Evolutionary conservation across 2,113 vertebrate genomes (phyloP).

Genomic region (Glareola pratincola): DNA sequence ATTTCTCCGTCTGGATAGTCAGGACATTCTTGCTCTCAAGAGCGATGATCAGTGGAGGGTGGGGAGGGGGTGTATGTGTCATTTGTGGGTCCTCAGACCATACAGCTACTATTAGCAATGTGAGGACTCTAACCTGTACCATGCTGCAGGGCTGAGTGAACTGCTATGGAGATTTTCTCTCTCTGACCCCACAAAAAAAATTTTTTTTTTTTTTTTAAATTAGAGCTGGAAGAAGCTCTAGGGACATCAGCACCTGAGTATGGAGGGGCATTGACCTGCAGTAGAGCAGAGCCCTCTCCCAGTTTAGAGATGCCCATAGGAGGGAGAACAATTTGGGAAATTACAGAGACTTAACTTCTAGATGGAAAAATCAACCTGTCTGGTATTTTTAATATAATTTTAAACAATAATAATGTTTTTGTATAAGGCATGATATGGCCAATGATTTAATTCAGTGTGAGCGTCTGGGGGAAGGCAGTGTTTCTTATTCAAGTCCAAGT

Average conservation of each 20-base stretch:
- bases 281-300: neutral
- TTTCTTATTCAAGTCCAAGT: neutral
- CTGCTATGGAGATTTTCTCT: neutral
- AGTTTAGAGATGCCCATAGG: neutral
- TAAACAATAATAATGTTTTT: neutral
- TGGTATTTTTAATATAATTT: neutral
- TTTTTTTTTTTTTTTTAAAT: neutral
- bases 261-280: neutral
- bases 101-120: neutral
- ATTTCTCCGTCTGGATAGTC: neutral
- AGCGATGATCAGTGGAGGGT: neutral
- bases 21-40: fast-evolving
- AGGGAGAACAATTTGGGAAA: neutral
- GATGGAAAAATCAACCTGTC: neutral
- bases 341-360: neutral
- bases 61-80: neutral
- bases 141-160: neutral
- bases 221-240: neutral
- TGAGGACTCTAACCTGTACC: neutral
- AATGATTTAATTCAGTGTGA: neutral
- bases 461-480: neutral
- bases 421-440: neutral
- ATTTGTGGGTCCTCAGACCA: neutral
- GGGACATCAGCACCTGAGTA: fast-evolving
- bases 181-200: neutral